Base-by-base conservation (phyloP, 1,140 invertebrate species). In the Tigriopus japonicus region DNA sequence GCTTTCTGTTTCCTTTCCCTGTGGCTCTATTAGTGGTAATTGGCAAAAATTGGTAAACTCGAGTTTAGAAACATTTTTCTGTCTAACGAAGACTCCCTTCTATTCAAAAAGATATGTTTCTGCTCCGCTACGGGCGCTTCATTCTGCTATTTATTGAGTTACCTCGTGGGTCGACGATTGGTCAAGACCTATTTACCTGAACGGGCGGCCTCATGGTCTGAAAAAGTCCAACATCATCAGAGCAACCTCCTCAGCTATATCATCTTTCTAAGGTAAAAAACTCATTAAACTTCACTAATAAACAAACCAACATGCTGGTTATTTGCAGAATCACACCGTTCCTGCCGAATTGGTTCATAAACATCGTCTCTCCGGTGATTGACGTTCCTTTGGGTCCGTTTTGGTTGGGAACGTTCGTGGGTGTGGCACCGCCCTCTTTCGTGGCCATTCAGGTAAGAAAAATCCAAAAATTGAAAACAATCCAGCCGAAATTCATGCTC, bases 271-370 rank as follows among this genome's bases (percentile, higher is more conserved):
- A 21, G 52, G 52, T 54, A 54, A 54, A 13, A 49, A 9, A 35
- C n/a, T 35, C 28, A 35, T 35, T 35, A 9, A 35, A 5, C 28
- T 3, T 35, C 9, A 35, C n/a, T n/a, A n/a, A n/a, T n/a, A n/a
- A n/a, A n/a, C n/a, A n/a, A n/a, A n/a, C n/a, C n/a, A n/a, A n/a
- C n/a, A n/a, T n/a, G n/a, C n/a, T n/a, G n/a, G n/a, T n/a, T 23
- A 5, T 23, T 51, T 51, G 3, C 17, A 80, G 96, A 64, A 87
- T 98, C 62, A 98, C 96, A 14, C 96, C 96, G 55, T 85, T 99
- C 66, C 74, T 99, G 60, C 96, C 96, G 6, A 99, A 99, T 74
- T 99, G 96, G 96, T 98, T 98, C 73, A 99, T 99, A 65, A 99
- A 99, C 75, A 80, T 99, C 65, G 82, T 87, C 3, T 88, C 94